Evolutionary conservation across 2,113 vertebrate genomes (phyloP).

Genomic region (Rhabdornis inornatus): DNA sequence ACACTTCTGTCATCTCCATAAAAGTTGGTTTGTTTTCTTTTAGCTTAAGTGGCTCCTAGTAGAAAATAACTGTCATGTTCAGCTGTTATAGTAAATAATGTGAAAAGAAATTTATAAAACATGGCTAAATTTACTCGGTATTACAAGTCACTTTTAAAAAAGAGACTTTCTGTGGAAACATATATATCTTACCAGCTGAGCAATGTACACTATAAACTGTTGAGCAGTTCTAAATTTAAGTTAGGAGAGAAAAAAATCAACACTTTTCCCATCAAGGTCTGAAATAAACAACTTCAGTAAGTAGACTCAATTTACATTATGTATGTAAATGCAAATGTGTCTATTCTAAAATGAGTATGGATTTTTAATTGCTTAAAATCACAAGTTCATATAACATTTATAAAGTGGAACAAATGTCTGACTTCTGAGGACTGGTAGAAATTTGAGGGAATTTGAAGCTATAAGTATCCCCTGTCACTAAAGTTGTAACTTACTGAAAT

Average conservation of each 20-base stretch:
- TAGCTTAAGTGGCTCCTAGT: background rate
- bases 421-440: background rate
- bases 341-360: background rate
- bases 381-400: background rate
- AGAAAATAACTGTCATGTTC: background rate
- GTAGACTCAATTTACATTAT: background rate
- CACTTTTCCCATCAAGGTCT: background rate
- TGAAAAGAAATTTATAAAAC: background rate
- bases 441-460: background rate
- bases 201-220: background rate
- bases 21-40: background rate
- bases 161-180: background rate
- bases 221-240: background rate
- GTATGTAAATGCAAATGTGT: background rate
- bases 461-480: fast-evolving
- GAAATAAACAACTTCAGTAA: background rate
- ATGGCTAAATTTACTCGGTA: background rate
- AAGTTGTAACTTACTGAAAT: background rate
- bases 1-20: background rate
- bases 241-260: background rate
- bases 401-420: background rate
- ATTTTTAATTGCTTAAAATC: background rate
- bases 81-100: background rate
- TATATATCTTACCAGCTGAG: background rate
- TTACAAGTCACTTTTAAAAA: background rate